These are phyloP conservation scores for Psittacula derbiana DNA, from an alignment of 2,797 vertebrate species.

Conservation along the genomic window DNA sequence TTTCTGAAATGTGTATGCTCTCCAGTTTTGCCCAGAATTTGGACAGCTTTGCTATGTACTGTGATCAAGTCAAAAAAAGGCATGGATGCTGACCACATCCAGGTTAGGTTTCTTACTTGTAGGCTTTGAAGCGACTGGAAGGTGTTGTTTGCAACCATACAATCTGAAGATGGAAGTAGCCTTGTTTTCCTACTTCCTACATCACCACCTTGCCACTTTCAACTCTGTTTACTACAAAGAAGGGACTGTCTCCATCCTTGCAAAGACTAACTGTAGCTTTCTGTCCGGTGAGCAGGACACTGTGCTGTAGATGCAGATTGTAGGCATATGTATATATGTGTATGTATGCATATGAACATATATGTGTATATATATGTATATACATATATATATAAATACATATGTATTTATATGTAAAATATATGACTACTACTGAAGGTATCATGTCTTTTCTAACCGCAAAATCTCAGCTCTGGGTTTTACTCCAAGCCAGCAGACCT, in stretches of 20 bases:
- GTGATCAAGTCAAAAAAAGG: neutral
- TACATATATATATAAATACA: too few species aligned
- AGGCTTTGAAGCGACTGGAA: neutral
- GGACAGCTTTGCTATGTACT: neutral
- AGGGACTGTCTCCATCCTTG: neutral
- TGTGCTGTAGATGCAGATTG: neutral
- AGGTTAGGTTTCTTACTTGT: neutral
- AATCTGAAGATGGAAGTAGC: neutral
- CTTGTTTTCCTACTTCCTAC: neutral
- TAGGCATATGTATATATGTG: neutral
- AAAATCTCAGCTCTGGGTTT: neutral
- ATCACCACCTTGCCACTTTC: rapidly evolving
- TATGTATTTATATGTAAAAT: too few species aligned
- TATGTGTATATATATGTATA: too few species aligned
- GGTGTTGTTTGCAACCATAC: neutral
- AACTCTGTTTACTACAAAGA: neutral
- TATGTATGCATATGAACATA: too few species aligned
- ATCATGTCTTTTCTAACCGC: neutral
- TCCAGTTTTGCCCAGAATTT: neutral
- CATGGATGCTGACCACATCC: neutral
- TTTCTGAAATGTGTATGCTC: neutral
- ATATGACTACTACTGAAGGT: neutral
- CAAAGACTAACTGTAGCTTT: neutral
- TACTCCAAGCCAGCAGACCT: neutral
- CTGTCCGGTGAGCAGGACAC: neutral